Percentiles rank a stretch among this genome's conserved stretches.
Conservation (phyloP, 2,113 vertebrate species). For the Sceloporus undulatus region DNA sequence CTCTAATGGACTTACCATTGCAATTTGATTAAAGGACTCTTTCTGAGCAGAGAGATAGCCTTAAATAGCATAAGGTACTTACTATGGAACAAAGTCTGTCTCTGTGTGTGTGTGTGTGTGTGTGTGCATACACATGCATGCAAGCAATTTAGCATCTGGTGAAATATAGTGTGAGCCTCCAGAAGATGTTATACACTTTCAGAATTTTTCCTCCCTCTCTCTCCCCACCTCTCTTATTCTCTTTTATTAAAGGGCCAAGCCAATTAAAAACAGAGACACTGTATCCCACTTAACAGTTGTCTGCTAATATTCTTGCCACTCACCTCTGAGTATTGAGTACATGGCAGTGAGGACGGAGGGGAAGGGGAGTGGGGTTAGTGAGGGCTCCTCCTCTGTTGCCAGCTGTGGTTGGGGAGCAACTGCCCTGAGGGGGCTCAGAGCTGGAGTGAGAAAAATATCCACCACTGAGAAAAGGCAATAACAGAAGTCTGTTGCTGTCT, state of each 20-base stretch:
- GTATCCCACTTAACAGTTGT: slow-evolving; percentile 73
- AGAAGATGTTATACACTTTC: slow-evolving; percentile 49
- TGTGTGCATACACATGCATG: slow-evolving; percentile 43
- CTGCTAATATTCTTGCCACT: slow-evolving; percentile 80
- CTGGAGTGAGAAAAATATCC: slow-evolving; percentile 69
- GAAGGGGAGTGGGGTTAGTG: not conserved
- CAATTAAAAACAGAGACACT: slow-evolving; percentile 77
- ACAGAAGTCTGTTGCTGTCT: slow-evolving; percentile 84
- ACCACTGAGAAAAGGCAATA: slow-evolving; percentile 82
- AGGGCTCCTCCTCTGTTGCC: slow-evolving; percentile 71
- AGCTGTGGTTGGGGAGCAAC: slow-evolving; percentile 79
- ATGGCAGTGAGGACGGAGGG: not conserved
- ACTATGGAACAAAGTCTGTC: not conserved
- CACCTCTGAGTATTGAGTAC: slow-evolving; percentile 69
- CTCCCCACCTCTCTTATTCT: slow-evolving; percentile 37
- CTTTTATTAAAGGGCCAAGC: slow-evolving; percentile 73
- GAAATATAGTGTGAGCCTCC: slow-evolving; percentile 52
- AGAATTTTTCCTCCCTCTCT: slow-evolving; percentile 20
- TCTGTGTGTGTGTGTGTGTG: not conserved
- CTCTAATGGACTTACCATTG: slow-evolving; percentile 28
- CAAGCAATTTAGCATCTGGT: slow-evolving; percentile 62
- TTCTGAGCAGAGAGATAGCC: slow-evolving; percentile 15
- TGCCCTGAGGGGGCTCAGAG: slow-evolving; percentile 77
- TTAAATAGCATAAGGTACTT: slow-evolving; percentile 41
- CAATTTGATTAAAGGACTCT: slow-evolving; percentile 55